These are phyloP conservation scores for Cheilosia vernalis DNA, from an alignment of 2,888 invertebrate genomes.

Conservation along the genomic window DNA sequence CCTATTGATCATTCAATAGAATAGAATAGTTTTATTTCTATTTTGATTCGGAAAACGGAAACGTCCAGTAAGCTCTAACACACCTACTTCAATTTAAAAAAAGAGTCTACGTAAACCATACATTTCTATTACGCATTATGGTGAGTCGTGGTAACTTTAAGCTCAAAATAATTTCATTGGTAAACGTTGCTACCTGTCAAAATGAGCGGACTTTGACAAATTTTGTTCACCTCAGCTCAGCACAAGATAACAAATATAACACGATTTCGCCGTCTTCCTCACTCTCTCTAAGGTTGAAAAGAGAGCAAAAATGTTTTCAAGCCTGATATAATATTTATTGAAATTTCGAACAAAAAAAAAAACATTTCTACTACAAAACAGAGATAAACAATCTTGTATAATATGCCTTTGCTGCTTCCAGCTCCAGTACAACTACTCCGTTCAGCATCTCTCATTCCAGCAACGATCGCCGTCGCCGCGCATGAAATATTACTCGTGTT, in stretches of 20 bases:
- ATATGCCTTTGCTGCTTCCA: constrained; percentile 32
- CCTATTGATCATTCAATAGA: too few relatives aligned
- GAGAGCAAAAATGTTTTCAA: not conserved
- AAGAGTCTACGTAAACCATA: too few relatives aligned
- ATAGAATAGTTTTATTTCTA: too few relatives aligned
- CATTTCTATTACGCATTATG: too few relatives aligned
- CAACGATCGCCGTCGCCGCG: constrained; percentile 9
- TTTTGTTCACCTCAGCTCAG: constrained; percentile 10
- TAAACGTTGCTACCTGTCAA: too few relatives aligned
- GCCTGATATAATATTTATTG: not conserved
- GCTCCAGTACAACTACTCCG: constrained; percentile 32
- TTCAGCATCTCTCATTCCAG: constrained; percentile 49
- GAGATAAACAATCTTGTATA: constrained; percentile 31
- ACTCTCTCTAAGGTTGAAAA: not conserved
- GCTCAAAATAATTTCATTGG: too few relatives aligned
- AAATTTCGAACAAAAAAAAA: constrained; percentile 1
- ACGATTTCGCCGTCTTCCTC: constrained; percentile 3
- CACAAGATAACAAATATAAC: not conserved
- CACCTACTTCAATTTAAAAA: too few relatives aligned
- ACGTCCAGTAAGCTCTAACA: too few relatives aligned
- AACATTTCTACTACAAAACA: constrained; percentile 11
- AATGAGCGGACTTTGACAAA: too few relatives aligned
- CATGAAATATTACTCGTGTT: not conserved
- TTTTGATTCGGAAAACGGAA: too few relatives aligned
- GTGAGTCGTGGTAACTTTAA: too few relatives aligned